Evolutionary conservation across 35 echinoderm and acorn worm species (phyloP), one percentile per base, ranked within the genome.

Genomic region (Ophiothrix spiculata): DNA sequence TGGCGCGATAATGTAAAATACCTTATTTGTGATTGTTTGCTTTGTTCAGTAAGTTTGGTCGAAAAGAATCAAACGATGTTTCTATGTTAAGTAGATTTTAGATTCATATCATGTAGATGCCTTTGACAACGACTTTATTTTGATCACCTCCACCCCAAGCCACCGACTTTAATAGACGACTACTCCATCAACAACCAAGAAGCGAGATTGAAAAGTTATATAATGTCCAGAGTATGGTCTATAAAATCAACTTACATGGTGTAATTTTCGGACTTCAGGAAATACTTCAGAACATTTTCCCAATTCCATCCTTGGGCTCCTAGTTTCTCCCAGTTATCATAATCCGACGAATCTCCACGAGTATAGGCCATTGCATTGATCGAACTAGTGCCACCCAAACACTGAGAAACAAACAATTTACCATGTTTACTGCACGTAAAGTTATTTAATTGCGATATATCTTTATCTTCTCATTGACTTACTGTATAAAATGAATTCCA

Each of bases 261-360:
- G 36, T 85, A 74, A 38, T 85, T 74, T 39, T 85, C 82, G 29
- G 56, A 74, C 12, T 32, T 75, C 60, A 64, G 32, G 36, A 85
- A 85, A 49, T 63, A 85, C 0, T 56, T 56, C 32, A 85, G 37
- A 39, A 85, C 60, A 29, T 85, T 60, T 69, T 73, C 32, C 80
- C 80, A 82, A 46, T 17, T 42, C 80, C 80, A 82, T n/a, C 56
- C 56, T 56, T 82, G 39, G 4, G 82, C 82, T 11, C 82, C 82
- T 13, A 85, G 46, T 74, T 75, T 39, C 32, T 54, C 56, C 82
- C 82, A 85, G 15, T 4, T 38, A 28, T 85, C 60, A 85, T 64
- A 85, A 29, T 85, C 82, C 13, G 37, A 56, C 21, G 56, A 38
- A 37, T 64, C 56, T 69, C 82, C 82, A 31, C 82, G 31, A 31